Conservation (phyloP, 1,140 invertebrate species). For the Polypedilum pembai region DNA sequence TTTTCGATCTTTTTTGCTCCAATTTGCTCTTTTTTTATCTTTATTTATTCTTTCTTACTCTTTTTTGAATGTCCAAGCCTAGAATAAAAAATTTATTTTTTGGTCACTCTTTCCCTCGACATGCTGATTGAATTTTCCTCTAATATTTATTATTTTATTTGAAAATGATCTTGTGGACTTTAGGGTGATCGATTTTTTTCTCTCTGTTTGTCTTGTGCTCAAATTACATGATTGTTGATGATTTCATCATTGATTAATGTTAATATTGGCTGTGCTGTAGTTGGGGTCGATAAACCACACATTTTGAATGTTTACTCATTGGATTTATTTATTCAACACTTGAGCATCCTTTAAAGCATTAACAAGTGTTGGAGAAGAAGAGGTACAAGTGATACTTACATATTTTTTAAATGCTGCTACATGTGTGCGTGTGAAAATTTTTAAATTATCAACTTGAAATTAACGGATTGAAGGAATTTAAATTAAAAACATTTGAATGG, state of each 20-base stretch:
- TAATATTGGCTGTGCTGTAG: not conserved
- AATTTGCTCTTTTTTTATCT: too few relatives aligned
- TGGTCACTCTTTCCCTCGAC: too few relatives aligned
- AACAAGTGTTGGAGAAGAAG: not conserved
- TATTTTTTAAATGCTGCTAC: not conserved
- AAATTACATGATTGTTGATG: not conserved
- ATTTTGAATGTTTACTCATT: not conserved
- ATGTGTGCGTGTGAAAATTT: not conserved
- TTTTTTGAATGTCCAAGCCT: too few relatives aligned
- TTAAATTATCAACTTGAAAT: not conserved
- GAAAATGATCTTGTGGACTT: conserved; percentile 4
- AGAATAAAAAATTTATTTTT: too few relatives aligned
- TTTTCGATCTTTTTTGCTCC: too few relatives aligned
- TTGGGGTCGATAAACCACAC: not conserved
- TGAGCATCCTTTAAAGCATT: conserved; percentile 1
- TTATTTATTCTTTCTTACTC: too few relatives aligned
- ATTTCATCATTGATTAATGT: not conserved
- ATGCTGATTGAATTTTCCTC: too few relatives aligned
- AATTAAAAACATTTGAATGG: not conserved
- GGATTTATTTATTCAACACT: conserved; percentile 13
- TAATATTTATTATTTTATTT: not conserved
- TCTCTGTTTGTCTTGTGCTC: not conserved
- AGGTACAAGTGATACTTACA: conserved; percentile 5
- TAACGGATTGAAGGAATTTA: not conserved
- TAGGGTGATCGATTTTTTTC: conserved; percentile 6